Conservation (phyloP, 1,140 invertebrate genomes). For the Vanessa atalanta region DNA sequence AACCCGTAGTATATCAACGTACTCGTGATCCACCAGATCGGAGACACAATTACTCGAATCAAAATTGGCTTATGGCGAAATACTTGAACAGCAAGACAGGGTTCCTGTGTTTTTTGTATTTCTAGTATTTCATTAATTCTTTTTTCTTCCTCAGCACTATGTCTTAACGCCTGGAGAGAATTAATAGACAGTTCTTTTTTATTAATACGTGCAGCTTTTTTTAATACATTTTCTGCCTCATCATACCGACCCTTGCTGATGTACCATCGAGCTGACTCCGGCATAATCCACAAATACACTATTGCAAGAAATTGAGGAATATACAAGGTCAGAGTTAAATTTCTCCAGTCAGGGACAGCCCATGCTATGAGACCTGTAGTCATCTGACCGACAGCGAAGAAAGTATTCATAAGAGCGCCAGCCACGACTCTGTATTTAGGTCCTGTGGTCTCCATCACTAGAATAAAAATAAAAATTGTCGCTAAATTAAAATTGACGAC, state of each 20-base stretch:
- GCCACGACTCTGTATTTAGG: constrained; percentile 86
- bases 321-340: constrained; percentile 85
- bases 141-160: constrained; percentile 50
- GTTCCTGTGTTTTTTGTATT: constrained; percentile 37
- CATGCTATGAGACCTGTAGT: constrained; percentile 85
- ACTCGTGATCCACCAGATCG: constrained; percentile 85
- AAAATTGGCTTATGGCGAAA: constrained; percentile 82
- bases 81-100: constrained; percentile 78
- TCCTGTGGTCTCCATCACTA: constrained; percentile 88
- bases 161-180: constrained; percentile 69
- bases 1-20: constrained; percentile 86
- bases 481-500: background rate
- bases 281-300: constrained; percentile 82
- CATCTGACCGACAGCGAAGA: constrained; percentile 87
- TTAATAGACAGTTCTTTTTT: constrained; percentile 77
- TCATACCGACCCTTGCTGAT: constrained; percentile 86
- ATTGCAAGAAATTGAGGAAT: constrained; percentile 84
- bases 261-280: constrained; percentile 88
- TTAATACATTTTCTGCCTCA: constrained; percentile 83
- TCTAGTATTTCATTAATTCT: constrained; percentile 45
- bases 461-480: constrained; percentile 23
- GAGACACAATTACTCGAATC: constrained; percentile 83
- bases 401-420: constrained; percentile 85
- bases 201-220: constrained; percentile 85
- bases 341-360: constrained; percentile 86